A percentile compares a stretch with the other conserved stretches of the same genome.
phyloP scores from a whole-genome alignment of 2,888 invertebrate species.

The Gnatocerus cornutus region DNA sequence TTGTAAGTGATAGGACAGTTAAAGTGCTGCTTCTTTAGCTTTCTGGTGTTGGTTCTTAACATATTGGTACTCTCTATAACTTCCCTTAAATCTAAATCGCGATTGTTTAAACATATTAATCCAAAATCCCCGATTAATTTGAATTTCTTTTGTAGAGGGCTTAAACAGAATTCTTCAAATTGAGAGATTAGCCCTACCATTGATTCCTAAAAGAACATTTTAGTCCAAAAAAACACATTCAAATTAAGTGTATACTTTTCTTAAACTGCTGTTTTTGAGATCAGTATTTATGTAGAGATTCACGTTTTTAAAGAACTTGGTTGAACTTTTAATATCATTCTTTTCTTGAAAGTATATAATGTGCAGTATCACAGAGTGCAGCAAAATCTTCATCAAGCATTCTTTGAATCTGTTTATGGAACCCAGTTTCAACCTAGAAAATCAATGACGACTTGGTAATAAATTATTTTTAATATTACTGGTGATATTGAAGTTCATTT shows the following conservation, averaged over 20 bases:
- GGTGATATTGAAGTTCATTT: slow-evolving; percentile 50
- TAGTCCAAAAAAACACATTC: neutral
- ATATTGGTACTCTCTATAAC: neutral
- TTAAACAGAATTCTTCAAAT: slow-evolving; percentile 3
- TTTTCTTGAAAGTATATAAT: slow-evolving; percentile 53
- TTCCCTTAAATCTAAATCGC: neutral
- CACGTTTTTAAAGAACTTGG: slow-evolving; percentile 55
- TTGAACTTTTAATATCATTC: slow-evolving; percentile 52
- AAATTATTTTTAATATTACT: slow-evolving; percentile 45
- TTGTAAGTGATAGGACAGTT: neutral
- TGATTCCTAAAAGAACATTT: slow-evolving; percentile 17
- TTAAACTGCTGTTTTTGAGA: slow-evolving; percentile 50
- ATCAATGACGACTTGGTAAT: too few relatives aligned
- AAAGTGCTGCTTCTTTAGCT: slow-evolving; percentile 6
- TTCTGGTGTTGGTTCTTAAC: neutral
- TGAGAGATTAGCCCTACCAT: slow-evolving; percentile 22
- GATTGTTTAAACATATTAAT: slow-evolving; percentile 8
- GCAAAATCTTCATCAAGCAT: slow-evolving; percentile 48
- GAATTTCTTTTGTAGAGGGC: slow-evolving; percentile 46
- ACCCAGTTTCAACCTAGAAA: slow-evolving; percentile 44
- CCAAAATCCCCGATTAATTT: slow-evolving; percentile 45
- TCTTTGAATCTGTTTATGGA: slow-evolving; percentile 51
- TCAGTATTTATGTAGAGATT: slow-evolving; percentile 53
- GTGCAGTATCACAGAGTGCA: slow-evolving; percentile 50
- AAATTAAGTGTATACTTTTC: slow-evolving; percentile 53